Evolutionary conservation across 2,888 invertebrate genomes (phyloP), one percentile per base, ranked within the genome.

Genomic region (Phorcus lineatus): DNA sequence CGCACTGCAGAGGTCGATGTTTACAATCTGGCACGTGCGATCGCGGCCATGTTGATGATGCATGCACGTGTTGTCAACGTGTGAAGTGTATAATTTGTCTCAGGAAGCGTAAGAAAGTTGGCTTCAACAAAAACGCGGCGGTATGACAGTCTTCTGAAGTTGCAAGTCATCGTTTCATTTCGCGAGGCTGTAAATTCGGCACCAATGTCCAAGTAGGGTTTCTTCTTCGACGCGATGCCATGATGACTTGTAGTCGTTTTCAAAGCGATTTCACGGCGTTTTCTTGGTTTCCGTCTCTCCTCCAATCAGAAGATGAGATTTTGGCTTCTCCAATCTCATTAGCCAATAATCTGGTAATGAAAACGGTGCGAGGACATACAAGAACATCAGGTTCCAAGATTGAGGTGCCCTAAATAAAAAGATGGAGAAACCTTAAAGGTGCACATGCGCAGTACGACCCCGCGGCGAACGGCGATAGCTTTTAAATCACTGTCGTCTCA

Each of bases 261-360:
- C 74, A 74, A 53, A 54, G 52, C 57, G 79, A 79, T 79, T 74
- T 79, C 79, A 74, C 40, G 36, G 57, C 55, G 31, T 55, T 74
- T 79, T 70, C 24, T 79, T 70, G 74, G 74, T 28, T 70, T 74
- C 79, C 28, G 22, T 57, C 28, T 7, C n/a, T 74, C 55, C 36
- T 57, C 79, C 79, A 79, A 79, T 79, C 74, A 79, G 55, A 74
- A 28, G 22, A 54, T 57, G 17, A 11, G 28, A 55, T 74, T 70
- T 52, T 22, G 74, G 74, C 74, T 79, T 79, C 74, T 57, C 57
- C 79, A 74, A 74, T 79, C 79, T 79, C 79, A 74, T 79, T 79
- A 79, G 55, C 79, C 79, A 79, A 79, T 79, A 74, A 79, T 74
- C 67, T 31, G 53, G 54, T 79, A 74, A 79, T 79, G 79, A 79